Conservation (phyloP, 2,113 vertebrate species). For the Micronisus gabar region DNA sequence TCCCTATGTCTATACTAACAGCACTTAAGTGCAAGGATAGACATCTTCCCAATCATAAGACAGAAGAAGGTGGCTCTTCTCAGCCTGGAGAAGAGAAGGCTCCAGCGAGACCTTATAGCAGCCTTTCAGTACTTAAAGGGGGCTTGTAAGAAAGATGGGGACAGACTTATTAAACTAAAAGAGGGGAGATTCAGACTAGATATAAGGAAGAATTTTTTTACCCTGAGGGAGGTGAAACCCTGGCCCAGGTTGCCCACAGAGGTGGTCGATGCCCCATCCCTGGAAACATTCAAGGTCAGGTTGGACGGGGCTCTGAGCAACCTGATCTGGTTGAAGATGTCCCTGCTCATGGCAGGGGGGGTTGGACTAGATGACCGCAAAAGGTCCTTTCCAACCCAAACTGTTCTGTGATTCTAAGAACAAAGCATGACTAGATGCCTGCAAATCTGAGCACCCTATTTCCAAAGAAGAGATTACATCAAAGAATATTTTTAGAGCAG, state of each 20-base stretch:
- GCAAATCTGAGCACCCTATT: neutral
- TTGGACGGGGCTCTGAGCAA: neutral
- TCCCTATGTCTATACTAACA: neutral
- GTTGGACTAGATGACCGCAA: fast-evolving
- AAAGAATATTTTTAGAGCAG: neutral
- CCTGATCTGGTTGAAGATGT: neutral
- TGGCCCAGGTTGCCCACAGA: neutral
- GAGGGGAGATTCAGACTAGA: too few species aligned
- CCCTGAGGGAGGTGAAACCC: fast-evolving
- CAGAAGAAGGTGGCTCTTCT: neutral
- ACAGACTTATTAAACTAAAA: neutral
- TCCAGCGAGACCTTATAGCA: fast-evolving
- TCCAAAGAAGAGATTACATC: neutral
- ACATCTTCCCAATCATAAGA: neutral
- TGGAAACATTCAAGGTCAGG: neutral
- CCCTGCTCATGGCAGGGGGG: neutral
- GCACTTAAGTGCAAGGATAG: neutral
- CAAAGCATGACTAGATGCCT: neutral
- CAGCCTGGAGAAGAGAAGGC: neutral
- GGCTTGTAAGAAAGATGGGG: neutral
- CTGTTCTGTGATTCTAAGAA: neutral
- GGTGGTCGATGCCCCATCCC: neutral
- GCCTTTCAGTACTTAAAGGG: neutral
- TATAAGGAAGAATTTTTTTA: neutral
- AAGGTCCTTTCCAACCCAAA: neutral